Base-by-base conservation (phyloP, 2,113 vertebrate species). In the Ammodytes dubius region DNA sequence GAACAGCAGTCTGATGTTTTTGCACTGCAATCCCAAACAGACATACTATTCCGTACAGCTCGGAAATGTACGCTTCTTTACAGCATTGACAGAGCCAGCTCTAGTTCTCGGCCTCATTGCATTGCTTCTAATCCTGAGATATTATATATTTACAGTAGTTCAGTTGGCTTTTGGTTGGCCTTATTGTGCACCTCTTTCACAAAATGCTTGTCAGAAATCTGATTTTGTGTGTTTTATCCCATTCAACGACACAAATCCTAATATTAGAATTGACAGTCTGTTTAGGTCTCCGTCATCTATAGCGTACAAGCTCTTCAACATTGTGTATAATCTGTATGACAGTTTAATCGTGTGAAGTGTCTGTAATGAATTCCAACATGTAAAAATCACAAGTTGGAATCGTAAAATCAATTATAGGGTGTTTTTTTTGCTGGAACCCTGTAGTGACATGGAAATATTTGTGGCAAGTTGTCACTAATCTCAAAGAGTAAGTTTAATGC, bases 261-360 rank as follows among this genome's bases (percentile, higher is more conserved):
- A 75, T 35, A 40, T 60, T 60, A 40, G 49, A 77, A 59, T 17
- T 57, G 27, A 2, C 4, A 73, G 57, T 77, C 19, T 45, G 56
- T 72, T 71, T 12, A 56, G 37, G 47, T 27, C 60, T 49, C 57
- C 60, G 70, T 82, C 71, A 77, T 75, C 54, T 54, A 27, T 85
- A 69, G 70, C 50, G 37, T 61, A 52, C 45, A 74, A 46, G 67
- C 79, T 52, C 65, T 73, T 79, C 52, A 74, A 78, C 59, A 42
- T 45, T 67, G 50, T 50, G 72, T 80, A 19, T 69, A 54, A 17
- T 68, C 67, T 65, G 49, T 76, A 13, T 45, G 70, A 7, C 50
- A 58, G 70, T 87, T 81, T 79, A 27, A 63, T 68, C 79, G 69
- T 77, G 68, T 69, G 42, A 57, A 64, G 42, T 79, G 58, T 85